These are phyloP conservation scores for Agelas oroides DNA, from an alignment of 37 sponge, comb jelly and placozoan genomes.

Conservation along the genomic window DNA sequence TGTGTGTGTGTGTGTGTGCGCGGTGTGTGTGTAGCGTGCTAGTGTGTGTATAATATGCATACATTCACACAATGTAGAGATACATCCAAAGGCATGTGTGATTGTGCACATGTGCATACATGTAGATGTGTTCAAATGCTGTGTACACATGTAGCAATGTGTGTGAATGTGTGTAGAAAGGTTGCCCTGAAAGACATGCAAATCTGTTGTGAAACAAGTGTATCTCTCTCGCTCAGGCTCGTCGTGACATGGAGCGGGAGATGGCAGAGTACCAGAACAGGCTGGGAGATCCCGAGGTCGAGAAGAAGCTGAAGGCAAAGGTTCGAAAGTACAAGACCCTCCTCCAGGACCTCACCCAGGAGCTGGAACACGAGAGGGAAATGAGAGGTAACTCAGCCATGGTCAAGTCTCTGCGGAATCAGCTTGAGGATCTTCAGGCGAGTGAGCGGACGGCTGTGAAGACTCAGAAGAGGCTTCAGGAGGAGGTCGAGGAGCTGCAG, in stretches of 20 bases:
- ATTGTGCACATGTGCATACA: no score
- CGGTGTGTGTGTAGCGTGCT: no score
- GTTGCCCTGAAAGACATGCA: no score
- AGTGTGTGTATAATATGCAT: no score
- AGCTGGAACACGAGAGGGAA: slow-evolving; percentile 70
- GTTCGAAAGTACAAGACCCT: slow-evolving; percentile 72
- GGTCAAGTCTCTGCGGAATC: slow-evolving; percentile 53
- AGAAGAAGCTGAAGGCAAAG: slow-evolving; percentile 81
- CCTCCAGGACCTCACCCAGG: slow-evolving; percentile 54
- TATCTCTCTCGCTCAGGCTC: slow-evolving; percentile 20
- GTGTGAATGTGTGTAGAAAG: no score
- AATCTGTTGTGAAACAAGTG: background rate
- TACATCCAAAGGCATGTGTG: no score
- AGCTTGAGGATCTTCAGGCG: slow-evolving; percentile 70
- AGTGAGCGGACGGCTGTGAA: slow-evolving; percentile 47
- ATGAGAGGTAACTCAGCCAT: slow-evolving; percentile 41
- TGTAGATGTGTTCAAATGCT: no score
- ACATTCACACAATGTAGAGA: no score
- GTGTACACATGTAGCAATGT: no score
- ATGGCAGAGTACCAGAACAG: slow-evolving; percentile 66
- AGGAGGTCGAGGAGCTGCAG: slow-evolving; percentile 64
- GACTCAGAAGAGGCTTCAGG: slow-evolving; percentile 75
- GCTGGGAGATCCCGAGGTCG: slow-evolving; percentile 76
- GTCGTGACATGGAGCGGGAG: slow-evolving; percentile 77
- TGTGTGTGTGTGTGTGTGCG: no score